phyloP scores from a whole-genome alignment of 2,113 vertebrate genomes.

The Macheiramphus alcinus region DNA sequence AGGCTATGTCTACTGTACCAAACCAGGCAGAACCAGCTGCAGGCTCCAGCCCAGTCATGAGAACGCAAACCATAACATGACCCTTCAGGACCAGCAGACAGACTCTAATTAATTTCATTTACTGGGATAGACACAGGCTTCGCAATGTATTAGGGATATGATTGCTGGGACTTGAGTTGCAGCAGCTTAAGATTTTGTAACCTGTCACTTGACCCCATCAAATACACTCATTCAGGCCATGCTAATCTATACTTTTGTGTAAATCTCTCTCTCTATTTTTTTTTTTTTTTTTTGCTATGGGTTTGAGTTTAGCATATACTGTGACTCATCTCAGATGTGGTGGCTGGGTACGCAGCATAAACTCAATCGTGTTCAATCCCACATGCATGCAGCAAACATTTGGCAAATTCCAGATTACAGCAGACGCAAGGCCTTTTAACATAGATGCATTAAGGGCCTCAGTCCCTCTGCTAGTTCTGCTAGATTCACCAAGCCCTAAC shows the following conservation, averaged over 20 bases:
- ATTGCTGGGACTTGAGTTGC: not conserved
- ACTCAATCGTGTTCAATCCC: rapidly evolving
- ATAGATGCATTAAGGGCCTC: rapidly evolving
- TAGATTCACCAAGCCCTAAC: not conserved
- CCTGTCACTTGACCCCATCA: not conserved
- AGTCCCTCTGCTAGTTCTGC: not conserved
- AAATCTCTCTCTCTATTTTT: not conserved
- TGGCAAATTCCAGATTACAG: not conserved
- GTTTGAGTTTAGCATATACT: not conserved
- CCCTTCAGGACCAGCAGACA: not conserved
- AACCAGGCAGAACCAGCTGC: not conserved
- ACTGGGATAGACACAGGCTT: not conserved
- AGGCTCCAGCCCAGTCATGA: rapidly evolving
- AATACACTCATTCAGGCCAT: not conserved
- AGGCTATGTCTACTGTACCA: not conserved
- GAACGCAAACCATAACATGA: not conserved
- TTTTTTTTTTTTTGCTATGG: not conserved
- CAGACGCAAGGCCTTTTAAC: not conserved
- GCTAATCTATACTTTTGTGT: not conserved
- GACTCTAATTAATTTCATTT: not conserved
- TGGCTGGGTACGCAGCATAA: not conserved
- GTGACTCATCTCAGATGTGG: not conserved
- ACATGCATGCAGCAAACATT: not conserved
- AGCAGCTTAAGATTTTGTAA: not conserved
- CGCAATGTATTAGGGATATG: not conserved